Conservation (phyloP, 1,140 invertebrate genomes). For the Drosophila sp. region DNA sequence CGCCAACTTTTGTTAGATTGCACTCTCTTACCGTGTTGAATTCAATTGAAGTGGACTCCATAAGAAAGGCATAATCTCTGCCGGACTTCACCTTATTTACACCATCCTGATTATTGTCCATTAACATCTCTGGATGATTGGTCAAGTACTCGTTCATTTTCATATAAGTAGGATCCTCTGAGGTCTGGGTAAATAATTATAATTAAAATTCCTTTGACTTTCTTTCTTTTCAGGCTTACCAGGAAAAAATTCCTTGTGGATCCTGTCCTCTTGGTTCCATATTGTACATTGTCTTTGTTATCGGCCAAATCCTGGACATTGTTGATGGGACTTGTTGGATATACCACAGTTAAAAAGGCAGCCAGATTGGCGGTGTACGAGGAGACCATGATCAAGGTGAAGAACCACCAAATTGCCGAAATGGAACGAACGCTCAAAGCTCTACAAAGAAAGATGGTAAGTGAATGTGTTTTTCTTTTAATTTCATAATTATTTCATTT, state of each 20-base stretch:
- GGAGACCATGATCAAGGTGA: slow-evolving; percentile 97
- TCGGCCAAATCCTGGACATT: slow-evolving; percentile 93
- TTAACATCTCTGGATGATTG: slow-evolving; percentile 87
- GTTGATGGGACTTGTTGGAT: slow-evolving; percentile 90
- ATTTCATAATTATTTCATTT: no score
- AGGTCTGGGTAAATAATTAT: slow-evolving; percentile 83
- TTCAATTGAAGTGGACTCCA: slow-evolving; percentile 95
- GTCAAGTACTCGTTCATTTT: slow-evolving; percentile 93
- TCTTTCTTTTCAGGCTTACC: slow-evolving; percentile 83
- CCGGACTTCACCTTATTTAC: slow-evolving; percentile 85
- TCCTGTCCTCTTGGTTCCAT: slow-evolving; percentile 93
- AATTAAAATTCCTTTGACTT: neutral
- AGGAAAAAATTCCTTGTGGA: slow-evolving; percentile 93
- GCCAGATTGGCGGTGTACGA: slow-evolving; percentile 99
- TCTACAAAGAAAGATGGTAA: slow-evolving; percentile 81
- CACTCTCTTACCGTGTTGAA: slow-evolving; percentile 92
- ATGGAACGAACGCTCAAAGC: slow-evolving; percentile 91
- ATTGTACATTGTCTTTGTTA: slow-evolving; percentile 89
- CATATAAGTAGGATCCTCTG: slow-evolving; percentile 89
- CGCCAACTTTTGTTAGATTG: slow-evolving; percentile 90
- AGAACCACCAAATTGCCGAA: slow-evolving; percentile 96
- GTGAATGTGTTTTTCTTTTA: neutral
- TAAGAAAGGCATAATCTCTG: slow-evolving; percentile 92
- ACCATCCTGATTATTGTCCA: slow-evolving; percentile 89
- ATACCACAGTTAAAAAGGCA: slow-evolving; percentile 96